A percentile compares a stretch with the other conserved stretches of the same genome.
phyloP scores from a whole-genome alignment of 2,888 invertebrate genomes.

The Osedax frankpressi region DNA sequence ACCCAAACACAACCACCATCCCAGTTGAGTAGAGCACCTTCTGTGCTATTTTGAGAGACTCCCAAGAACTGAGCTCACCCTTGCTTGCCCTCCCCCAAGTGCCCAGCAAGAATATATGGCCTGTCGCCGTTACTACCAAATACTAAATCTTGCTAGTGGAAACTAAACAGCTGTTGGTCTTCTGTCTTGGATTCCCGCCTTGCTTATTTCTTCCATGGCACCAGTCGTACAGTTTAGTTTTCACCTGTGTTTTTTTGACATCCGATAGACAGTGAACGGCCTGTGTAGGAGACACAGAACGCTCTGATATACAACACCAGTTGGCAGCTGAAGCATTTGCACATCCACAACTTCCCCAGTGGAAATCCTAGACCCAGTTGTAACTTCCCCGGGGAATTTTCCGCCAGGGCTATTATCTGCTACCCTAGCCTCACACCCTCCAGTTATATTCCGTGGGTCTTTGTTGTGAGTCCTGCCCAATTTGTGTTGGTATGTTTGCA shows the following conservation, averaged over 20 bases:
- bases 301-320: not conserved
- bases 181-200: not conserved
- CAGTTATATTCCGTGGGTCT: too few species aligned
- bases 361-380: slow-evolving; percentile 1
- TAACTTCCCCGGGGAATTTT: slow-evolving; percentile 8
- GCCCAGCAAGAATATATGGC: not conserved
- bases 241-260: slow-evolving; percentile 2
- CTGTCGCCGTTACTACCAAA: not conserved
- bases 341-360: not conserved
- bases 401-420: slow-evolving; percentile 5
- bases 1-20: not conserved
- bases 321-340: not conserved
- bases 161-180: not conserved
- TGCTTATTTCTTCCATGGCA: not conserved
- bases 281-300: not conserved
- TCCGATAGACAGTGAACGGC: not conserved
- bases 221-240: slow-evolving; percentile 4
- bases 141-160: not conserved
- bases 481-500: not conserved
- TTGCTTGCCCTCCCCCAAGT: not conserved
- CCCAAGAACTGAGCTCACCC: not conserved
- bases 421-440: not conserved
- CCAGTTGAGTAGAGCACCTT: not conserved
- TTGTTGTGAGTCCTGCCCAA: not conserved
- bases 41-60: not conserved